Conservation (phyloP, 2,113 vertebrate genomes). For the Arizona elegans region DNA sequence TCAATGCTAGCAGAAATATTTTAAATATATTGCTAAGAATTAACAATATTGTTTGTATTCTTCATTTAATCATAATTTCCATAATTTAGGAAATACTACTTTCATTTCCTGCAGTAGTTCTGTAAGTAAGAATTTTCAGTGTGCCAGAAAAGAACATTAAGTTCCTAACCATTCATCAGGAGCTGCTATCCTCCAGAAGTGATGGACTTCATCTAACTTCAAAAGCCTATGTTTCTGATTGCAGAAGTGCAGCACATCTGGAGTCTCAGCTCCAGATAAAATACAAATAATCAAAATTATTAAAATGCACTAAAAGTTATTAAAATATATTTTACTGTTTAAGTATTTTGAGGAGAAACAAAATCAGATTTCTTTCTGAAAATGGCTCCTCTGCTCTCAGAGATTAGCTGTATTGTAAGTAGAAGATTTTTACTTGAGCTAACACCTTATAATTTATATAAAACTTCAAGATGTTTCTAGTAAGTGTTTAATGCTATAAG, state of each 20-base stretch:
- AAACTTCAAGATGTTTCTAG: not conserved
- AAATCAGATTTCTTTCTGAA: constrained; percentile 82
- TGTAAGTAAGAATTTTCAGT: constrained; percentile 78
- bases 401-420: constrained; percentile 93
- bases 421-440: constrained; percentile 14
- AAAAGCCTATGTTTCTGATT: not conserved
- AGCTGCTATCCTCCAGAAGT: not conserved
- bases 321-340: constrained; percentile 47
- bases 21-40: not conserved
- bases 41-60: constrained; percentile 49
- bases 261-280: not conserved
- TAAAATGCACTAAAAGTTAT: not conserved
- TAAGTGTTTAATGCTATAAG: constrained; percentile 2
- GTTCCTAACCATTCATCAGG: not conserved
- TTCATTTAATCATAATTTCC: constrained; percentile 80
- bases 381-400: constrained; percentile 82
- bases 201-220: not conserved
- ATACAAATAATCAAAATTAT: not conserved
- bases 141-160: not conserved
- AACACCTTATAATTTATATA: not conserved
- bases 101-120: constrained; percentile 85
- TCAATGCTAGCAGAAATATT: not conserved
- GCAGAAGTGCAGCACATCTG: not conserved
- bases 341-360: constrained; percentile 87
- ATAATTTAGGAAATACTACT: constrained; percentile 83